Base-by-base conservation (phyloP, 1,140 invertebrate genomes). In the Trypoxylus dichotomus region DNA sequence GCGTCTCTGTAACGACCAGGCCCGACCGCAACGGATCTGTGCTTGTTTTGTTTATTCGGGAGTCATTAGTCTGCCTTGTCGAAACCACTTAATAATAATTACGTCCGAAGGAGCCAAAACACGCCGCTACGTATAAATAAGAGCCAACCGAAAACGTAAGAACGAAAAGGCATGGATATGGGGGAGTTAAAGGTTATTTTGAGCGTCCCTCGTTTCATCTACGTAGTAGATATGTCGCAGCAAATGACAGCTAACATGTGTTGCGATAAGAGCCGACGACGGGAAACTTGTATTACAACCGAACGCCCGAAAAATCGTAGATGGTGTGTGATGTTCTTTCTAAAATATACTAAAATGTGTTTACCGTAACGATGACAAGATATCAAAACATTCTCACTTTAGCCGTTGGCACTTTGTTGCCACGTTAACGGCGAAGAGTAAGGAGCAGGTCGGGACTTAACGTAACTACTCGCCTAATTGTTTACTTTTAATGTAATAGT, bases 271-370 rank as follows among this genome's bases (percentile, higher is more conserved):
- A 19, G 15, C 1, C 15, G 47, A 54, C 47, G 47, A 54, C 47
- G 19, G 47, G 3, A 54, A n/a, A 13, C 47, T 19, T 37, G 32
- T 54, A 54, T 15, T 54, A 19, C 42, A 43, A 15, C 42, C 42
- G 15, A n/a, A n/a, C n/a, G n/a, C 5, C 32, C 47, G 47, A n/a
- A 54, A 54, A 15, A 47, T 54, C 47, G 15, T 54, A n/a, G 47
- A 19, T 19, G 5, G 47, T 54, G 47, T 54, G 47, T 54, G 47
- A 54, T 54, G 47, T 54, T 54, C 47, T n/a, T 54, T 54, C 47
- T 6, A 54, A 54, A 54, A 54, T 54, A 54, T n/a, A 54, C 47
- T 54, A 54, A 54, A 54, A 54, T n/a, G 47, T 54, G 47, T 54
- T 54, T 54, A 54, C 47, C 47, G 47, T 54, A 54, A 54, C 19